Evolutionary conservation across 2,888 invertebrate genomes (phyloP).

Genomic region (Pollenia angustigena): DNA sequence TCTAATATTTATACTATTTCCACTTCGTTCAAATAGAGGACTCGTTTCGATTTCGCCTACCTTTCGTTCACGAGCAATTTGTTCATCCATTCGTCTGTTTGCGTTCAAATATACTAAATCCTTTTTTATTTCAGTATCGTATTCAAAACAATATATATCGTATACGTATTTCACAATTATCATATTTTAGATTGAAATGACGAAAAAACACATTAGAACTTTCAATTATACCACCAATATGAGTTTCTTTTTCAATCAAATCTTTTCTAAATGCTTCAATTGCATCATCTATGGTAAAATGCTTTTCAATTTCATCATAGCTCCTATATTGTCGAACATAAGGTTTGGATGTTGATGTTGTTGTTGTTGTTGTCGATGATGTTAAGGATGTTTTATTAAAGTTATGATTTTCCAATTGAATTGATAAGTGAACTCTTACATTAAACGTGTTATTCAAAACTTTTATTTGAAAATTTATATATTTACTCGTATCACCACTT

Average conservation of each 20-base stretch:
- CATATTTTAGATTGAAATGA: slow-evolving; percentile 22
- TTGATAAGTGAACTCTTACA: slow-evolving; percentile 3
- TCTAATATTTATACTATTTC: slow-evolving; percentile 1
- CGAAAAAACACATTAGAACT: slow-evolving; percentile 47
- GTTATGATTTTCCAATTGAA: neutral
- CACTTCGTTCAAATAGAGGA: neutral
- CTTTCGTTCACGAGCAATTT: too few relatives aligned
- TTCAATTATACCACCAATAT: slow-evolving; percentile 46
- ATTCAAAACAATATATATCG: too few relatives aligned
- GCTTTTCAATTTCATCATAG: slow-evolving; percentile 2
- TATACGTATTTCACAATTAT: too few relatives aligned
- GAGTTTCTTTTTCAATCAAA: slow-evolving; percentile 39
- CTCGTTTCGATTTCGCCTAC: neutral
- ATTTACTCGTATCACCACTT: too few relatives aligned
- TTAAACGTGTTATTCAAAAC: neutral
- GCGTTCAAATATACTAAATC: too few relatives aligned
- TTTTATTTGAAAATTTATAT: neutral
- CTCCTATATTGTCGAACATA: neutral
- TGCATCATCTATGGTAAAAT: slow-evolving; percentile 39
- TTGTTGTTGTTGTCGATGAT: neutral
- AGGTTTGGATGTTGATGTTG: neutral
- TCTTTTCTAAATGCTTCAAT: slow-evolving; percentile 53
- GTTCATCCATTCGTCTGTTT: too few relatives aligned
- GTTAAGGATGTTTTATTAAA: neutral
- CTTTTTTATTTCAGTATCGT: too few relatives aligned